Evolutionary conservation across 2,797 vertebrate genomes (phyloP).

Genomic region (Syngnathus acus): DNA sequence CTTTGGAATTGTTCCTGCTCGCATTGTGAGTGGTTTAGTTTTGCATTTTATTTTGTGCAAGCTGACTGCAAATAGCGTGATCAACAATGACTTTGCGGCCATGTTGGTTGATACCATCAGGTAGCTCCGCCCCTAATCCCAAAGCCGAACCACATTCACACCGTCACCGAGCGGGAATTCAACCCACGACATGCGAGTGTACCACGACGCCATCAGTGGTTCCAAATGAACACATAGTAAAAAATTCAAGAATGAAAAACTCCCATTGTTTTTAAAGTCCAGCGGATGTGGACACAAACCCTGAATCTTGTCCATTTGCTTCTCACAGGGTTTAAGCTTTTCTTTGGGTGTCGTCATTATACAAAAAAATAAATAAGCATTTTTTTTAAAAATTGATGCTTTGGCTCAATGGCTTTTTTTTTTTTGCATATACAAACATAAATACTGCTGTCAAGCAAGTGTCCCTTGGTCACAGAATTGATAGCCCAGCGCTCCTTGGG

Average conservation of each 20-base stretch:
- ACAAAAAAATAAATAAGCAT: slow-evolving; percentile 70
- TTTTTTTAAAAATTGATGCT: slow-evolving; percentile 56
- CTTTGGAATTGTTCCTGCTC: too few species aligned
- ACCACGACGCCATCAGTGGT: background rate
- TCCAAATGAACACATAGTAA: background rate
- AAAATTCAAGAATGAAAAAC: slow-evolving; percentile 37
- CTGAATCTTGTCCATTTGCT: slow-evolving; percentile 63
- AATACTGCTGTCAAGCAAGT: slow-evolving; percentile 61
- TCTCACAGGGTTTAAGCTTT: slow-evolving; percentile 46
- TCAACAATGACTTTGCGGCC: too few species aligned
- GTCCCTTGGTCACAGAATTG: slow-evolving; percentile 64
- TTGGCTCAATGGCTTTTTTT: slow-evolving; percentile 64
- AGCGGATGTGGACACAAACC: slow-evolving; percentile 64
- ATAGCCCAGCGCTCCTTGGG: slow-evolving; percentile 61
- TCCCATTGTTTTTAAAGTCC: slow-evolving; percentile 64
- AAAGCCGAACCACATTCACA: background rate
- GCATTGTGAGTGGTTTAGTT: too few species aligned
- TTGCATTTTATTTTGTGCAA: too few species aligned
- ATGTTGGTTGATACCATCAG: too few species aligned
- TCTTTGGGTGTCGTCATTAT: slow-evolving; percentile 66
- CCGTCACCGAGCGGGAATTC: background rate
- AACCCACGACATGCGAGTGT: background rate
- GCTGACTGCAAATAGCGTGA: too few species aligned
- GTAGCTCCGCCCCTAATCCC: too few species aligned
- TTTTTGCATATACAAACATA: slow-evolving; percentile 58